Evolutionary conservation across 2,113 vertebrate genomes (phyloP).

Genomic region (Anoplopoma fimbria): DNA sequence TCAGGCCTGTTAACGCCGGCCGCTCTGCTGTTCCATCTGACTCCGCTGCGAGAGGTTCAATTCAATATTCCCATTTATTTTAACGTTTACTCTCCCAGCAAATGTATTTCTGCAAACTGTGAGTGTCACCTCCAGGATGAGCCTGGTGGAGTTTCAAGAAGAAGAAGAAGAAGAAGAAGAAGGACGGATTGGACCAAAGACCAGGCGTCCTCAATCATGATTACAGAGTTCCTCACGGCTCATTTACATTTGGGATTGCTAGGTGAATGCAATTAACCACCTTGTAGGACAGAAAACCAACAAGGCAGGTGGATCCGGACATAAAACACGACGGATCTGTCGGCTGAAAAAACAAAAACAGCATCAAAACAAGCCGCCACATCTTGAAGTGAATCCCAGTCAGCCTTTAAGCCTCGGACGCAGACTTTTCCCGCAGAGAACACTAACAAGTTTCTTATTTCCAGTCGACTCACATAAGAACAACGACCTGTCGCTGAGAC

Average conservation of each 20-base stretch:
- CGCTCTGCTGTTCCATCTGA: not conserved
- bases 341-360: slow-evolving; percentile 9
- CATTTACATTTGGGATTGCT: not conserved
- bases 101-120: not conserved
- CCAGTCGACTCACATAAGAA: not conserved
- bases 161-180: slow-evolving; percentile 4
- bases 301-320: not conserved
- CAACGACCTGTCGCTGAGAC: too few species aligned
- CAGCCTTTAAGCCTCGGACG: not conserved
- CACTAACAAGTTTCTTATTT: slow-evolving; percentile 13
- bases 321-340: not conserved
- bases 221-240: not conserved
- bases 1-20: not conserved
- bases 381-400: slow-evolving; percentile 9
- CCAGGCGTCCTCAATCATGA: not conserved
- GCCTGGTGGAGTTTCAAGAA: slow-evolving; percentile 12
- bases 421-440: not conserved
- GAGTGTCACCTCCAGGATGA: not conserved
- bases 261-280: too few species aligned
- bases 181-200: not conserved
- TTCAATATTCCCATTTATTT: not conserved
- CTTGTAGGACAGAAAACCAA: slow-evolving; percentile 1
- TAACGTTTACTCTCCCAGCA: not conserved
- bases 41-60: not conserved
- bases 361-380: not conserved